Conservation (phyloP, 2,113 vertebrate genomes). For the Balaeniceps rex region DNA sequence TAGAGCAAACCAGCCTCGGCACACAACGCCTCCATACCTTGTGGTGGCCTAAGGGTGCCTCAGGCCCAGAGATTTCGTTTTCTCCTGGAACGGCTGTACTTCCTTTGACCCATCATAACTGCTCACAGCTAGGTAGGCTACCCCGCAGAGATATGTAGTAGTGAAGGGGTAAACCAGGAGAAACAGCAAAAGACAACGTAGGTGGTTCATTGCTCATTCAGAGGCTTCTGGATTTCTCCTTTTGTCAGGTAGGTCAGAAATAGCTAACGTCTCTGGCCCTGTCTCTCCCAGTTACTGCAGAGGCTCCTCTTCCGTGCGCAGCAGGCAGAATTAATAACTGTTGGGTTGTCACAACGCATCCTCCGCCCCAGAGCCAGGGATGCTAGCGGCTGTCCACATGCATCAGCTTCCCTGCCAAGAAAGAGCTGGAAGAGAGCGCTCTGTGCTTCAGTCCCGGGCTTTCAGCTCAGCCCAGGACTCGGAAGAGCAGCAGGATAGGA, state of each 20-base stretch:
- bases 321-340: not conserved
- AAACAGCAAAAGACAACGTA: too few relatives aligned
- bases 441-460: not conserved
- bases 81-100: not conserved
- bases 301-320: not conserved
- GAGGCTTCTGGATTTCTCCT: not conserved
- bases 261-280: not conserved
- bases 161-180: not conserved
- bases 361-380: not conserved
- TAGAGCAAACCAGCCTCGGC: not conserved
- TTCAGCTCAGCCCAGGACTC: not conserved
- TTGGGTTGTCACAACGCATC: not conserved
- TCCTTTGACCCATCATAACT: not conserved
- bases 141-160: rapidly evolving
- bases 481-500: not conserved
- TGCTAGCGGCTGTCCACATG: not conserved
- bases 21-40: not conserved
- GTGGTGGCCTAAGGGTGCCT: too few relatives aligned
- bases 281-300: not conserved
- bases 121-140: not conserved
- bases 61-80: not conserved
- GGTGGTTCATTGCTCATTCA: not conserved
- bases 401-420: not conserved
- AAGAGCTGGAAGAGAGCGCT: not conserved
- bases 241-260: not conserved